Conservation (phyloP, 92 coral and sea anemone genomes). For the Blastomussa wellsi region DNA sequence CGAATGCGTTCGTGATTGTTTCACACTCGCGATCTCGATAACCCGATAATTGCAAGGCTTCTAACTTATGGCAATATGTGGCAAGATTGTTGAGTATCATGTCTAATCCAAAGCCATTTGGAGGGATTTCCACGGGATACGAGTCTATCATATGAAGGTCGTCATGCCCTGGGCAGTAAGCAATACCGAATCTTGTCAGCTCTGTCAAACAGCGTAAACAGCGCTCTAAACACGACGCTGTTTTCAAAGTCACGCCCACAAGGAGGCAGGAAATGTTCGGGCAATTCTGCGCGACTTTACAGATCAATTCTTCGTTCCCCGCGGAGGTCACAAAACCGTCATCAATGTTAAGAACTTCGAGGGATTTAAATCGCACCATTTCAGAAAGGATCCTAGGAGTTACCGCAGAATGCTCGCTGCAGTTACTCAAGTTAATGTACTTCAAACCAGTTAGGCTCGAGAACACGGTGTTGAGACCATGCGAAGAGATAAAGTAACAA, state of each 20-base stretch:
- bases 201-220: slow-evolving; percentile 62
- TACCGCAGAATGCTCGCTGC: slow-evolving; percentile 47
- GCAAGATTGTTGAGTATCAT: slow-evolving; percentile 59
- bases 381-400: slow-evolving; percentile 37
- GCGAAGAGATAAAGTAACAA: slow-evolving; percentile 53
- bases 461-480: slow-evolving; percentile 42
- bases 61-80: slow-evolving; percentile 59
- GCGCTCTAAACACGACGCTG: slow-evolving; percentile 52
- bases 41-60: slow-evolving; percentile 64
- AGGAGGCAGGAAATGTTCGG: slow-evolving; percentile 48
- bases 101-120: slow-evolving; percentile 64
- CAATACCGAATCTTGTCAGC: slow-evolving; percentile 66
- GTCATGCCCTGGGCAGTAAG: slow-evolving; percentile 42
- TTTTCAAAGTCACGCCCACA: slow-evolving; percentile 44
- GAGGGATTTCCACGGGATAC: slow-evolving; percentile 26
- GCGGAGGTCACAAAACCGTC: slow-evolving; percentile 39
- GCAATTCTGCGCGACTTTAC: slow-evolving; percentile 43
- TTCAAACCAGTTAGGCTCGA: slow-evolving; percentile 36
- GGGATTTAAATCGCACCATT: slow-evolving; percentile 40
- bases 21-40: slow-evolving; percentile 64
- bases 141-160: not conserved
- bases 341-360: slow-evolving; percentile 57
- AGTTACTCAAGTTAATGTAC: slow-evolving; percentile 57
- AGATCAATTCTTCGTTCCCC: slow-evolving; percentile 49
- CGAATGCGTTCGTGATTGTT: slow-evolving; percentile 64